Base-by-base conservation (phyloP, 2,888 invertebrate genomes). In the Yponomeuta evonymella region DNA sequence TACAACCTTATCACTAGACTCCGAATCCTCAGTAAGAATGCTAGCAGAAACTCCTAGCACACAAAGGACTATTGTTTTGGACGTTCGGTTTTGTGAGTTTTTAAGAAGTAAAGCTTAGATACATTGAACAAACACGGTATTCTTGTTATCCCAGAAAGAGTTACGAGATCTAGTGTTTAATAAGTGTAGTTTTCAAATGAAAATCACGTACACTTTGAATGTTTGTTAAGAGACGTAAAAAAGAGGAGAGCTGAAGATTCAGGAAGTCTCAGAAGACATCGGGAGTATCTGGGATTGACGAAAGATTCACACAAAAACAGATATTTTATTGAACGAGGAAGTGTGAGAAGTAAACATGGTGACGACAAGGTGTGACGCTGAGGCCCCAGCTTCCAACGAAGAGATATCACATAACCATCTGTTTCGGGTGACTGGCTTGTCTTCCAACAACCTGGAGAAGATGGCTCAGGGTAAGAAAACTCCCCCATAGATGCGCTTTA, bases 391-490 rank as follows among this genome's bases (percentile, higher is more conserved):
- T 51, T 73, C 68, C 8, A 79, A 79, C 70, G 90, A 88, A 71
- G 90, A 87, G 74, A 90, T 91, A 0, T 82, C 89, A 0, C 90
- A 89, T 67, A 89, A 88, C 72, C 90, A 91, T 70, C 79, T 91
- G 1, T 92, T 83, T 73, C 88, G 81, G 75, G 90, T 91, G 62
- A 91, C 91, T 0, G 91, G 90, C 30, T 75, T 92, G 67, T 90
- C 91, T 0, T 83, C 89, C 0, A 78, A 76, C 1, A 92, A 90
- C 75, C 77, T 91, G 76, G 89, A 90, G 75, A 90, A 90, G 74
- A 74, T 90, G 75, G 86, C 84, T 15, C 83, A 87, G 86, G 89
- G 91, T 91, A 83, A 43, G 43, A 43, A 43, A 5, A 43, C 43
- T 43, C 23, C 23, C 23, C 23, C 23, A 23, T 23, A 23, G 43